A percentile compares a stretch with the other conserved stretches of the same genome.
phyloP scores from a whole-genome alignment of 2,797 vertebrate species.

The Tympanoctomys barrerae region DNA sequence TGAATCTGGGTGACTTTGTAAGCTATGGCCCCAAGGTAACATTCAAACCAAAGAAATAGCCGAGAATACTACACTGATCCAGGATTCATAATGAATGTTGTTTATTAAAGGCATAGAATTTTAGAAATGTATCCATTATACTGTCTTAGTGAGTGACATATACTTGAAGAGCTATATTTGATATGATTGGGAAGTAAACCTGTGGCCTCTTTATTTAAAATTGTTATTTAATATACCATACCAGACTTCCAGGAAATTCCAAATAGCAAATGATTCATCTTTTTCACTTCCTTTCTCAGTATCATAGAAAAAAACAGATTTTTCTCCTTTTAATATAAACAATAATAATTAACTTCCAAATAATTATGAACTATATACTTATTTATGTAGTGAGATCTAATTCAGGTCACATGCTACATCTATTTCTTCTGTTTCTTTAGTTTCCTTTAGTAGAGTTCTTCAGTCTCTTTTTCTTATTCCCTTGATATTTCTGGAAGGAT shows the following conservation, averaged over 20 bases:
- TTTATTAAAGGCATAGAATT: neutral
- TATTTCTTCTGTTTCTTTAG: neutral
- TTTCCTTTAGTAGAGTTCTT: neutral
- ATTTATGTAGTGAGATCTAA: neutral
- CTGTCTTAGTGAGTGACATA: neutral
- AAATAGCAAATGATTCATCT: neutral
- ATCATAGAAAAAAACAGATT: neutral
- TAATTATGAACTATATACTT: neutral
- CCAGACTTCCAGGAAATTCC: neutral
- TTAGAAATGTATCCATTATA: neutral
- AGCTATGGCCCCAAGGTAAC: neutral
- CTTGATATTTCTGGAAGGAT: neutral
- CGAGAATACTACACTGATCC: neutral
- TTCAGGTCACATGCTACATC: neutral
- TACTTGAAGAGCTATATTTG: neutral
- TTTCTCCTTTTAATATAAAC: neutral
- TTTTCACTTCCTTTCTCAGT: neutral
- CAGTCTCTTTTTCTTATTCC: neutral
- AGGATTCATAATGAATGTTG: neutral
- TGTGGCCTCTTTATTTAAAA: neutral
- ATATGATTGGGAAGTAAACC: neutral
- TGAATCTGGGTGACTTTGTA: neutral
- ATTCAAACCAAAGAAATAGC: conserved; percentile 13
- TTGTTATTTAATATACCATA: neutral
- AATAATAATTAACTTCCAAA: neutral